These are phyloP conservation scores for Peromyscus eremicus DNA, from an alignment of 2,797 vertebrate genomes.

Conservation along the genomic window DNA sequence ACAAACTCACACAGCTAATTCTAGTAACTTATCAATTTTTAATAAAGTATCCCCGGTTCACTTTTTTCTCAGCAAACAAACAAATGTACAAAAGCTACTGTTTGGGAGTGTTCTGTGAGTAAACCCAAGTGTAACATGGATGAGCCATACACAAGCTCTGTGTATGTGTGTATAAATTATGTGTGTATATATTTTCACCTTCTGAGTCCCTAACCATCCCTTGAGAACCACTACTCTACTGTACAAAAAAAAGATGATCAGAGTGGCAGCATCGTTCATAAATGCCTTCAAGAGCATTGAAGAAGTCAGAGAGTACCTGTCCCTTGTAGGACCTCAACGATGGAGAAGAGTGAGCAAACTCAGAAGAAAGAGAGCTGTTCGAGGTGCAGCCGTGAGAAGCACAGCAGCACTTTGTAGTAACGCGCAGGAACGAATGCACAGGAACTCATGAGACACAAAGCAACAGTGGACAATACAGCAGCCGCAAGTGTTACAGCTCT, in stretches of 20 bases:
- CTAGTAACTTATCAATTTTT: neutral
- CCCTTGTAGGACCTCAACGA: neutral
- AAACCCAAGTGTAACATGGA: neutral
- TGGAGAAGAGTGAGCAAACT: neutral
- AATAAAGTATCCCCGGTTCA: neutral
- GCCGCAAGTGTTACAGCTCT: no score
- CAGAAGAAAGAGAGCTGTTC: neutral
- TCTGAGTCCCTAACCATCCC: neutral
- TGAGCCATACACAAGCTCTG: neutral
- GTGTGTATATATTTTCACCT: no score
- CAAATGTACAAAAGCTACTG: neutral
- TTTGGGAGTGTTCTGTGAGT: neutral
- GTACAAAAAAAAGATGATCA: no score
- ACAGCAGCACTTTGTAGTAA: neutral
- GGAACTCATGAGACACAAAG: neutral
- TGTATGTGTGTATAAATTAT: neutral
- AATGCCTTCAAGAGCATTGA: neutral
- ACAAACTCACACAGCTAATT: neutral
- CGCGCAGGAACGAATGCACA: neutral
- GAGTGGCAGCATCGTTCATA: neutral
- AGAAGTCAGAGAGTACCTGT: neutral
- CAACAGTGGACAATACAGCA: neutral
- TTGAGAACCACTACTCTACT: neutral
- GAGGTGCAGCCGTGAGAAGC: neutral
- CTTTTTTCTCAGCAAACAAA: constrained; percentile 27